Conservation (phyloP, 2,888 invertebrate genomes). For the Poecilobothrus nobilitatus region DNA sequence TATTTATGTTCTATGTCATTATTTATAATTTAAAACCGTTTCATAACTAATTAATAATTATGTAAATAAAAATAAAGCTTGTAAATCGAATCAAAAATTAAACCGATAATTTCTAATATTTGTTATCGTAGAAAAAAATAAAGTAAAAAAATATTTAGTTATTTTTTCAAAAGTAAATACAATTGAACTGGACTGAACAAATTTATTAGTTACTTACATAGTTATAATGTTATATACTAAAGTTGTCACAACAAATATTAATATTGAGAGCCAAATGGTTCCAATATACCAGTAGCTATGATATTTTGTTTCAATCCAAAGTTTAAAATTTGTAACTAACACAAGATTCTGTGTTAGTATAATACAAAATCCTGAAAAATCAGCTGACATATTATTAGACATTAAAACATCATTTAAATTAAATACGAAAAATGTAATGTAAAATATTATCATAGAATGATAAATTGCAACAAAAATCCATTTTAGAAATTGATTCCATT, state of each 20-base stretch:
- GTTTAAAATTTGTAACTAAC: conserved; percentile 52
- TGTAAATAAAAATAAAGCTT: no score
- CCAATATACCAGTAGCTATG: conserved; percentile 49
- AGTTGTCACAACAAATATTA: conserved; percentile 50
- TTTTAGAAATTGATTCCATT: conserved; percentile 51
- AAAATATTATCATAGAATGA: conserved; percentile 57
- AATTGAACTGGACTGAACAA: no score
- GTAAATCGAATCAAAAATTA: no score
- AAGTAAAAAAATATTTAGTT: no score
- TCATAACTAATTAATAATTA: no score
- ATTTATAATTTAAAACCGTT: no score
- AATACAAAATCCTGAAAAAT: conserved; percentile 53
- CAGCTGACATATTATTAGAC: conserved; percentile 47
- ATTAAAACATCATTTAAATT: conserved; percentile 45
- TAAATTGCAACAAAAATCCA: conserved; percentile 57
- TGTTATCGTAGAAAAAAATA: no score
- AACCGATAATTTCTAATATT: no score
- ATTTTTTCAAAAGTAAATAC: no score
- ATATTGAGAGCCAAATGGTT: conserved; percentile 49
- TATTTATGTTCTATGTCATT: no score
- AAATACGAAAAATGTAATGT: conserved; percentile 46
- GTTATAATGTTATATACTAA: conserved; percentile 50
- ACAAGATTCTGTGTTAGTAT: conserved; percentile 51
- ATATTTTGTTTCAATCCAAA: conserved; percentile 55
- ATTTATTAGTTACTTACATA: conserved; percentile 50